Conservation (phyloP, 2,888 invertebrate genomes). For the Apoderus coryli region DNA sequence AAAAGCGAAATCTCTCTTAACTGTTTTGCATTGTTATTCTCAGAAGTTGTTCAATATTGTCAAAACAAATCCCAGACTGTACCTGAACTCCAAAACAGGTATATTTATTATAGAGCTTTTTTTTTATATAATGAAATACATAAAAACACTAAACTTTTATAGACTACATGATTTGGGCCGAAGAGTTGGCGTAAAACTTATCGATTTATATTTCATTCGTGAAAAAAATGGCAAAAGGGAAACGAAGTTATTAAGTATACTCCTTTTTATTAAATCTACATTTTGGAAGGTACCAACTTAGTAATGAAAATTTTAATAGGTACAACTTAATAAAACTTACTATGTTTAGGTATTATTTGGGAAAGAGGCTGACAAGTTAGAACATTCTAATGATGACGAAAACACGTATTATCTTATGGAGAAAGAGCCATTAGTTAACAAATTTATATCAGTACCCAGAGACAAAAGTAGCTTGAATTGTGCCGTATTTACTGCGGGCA, state of each 20-base stretch:
- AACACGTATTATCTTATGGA: conserved; percentile 97
- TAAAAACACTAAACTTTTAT: conserved; percentile 16
- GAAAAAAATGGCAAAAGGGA: conserved; percentile 91
- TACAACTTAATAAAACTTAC: background rate
- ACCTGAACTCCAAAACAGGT: conserved; percentile 90
- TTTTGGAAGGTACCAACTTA: conserved; percentile 78
- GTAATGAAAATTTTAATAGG: background rate
- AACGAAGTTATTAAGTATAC: conserved; percentile 84
- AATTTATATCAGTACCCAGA: conserved; percentile 93
- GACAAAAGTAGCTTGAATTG: conserved; percentile 96
- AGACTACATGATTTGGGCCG: conserved; percentile 90
- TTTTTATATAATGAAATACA: no score
- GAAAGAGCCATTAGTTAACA: conserved; percentile 90
- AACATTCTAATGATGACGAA: conserved; percentile 97
- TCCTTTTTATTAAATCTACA: conserved; percentile 89
- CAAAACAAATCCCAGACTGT: conserved; percentile 92
- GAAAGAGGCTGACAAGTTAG: conserved; percentile 95
- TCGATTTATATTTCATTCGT: conserved; percentile 86
- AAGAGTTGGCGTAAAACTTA: conserved; percentile 84
- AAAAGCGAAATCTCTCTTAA: conserved; percentile 86
- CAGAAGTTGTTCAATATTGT: conserved; percentile 96
- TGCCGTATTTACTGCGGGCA: conserved; percentile 96
- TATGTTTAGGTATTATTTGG: conserved; percentile 73
- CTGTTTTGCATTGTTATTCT: conserved; percentile 89
- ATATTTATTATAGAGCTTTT: conserved; percentile 2